These are phyloP conservation scores for Panagrolaimus sp. DNA, from an alignment of 1,140 invertebrate species.

Conservation along the genomic window DNA sequence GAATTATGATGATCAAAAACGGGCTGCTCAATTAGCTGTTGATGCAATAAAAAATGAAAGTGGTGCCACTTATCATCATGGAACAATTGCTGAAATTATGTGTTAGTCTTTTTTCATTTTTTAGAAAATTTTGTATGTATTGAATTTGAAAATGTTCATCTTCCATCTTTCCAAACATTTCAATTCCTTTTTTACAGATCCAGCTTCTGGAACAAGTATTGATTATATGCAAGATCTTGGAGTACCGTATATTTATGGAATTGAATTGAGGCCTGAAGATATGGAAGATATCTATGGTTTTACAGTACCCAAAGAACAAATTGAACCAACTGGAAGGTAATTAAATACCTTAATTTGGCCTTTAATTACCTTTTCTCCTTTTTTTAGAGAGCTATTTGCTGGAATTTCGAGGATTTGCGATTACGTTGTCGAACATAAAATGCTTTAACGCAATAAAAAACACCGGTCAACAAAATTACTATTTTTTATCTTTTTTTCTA, in stretches of 20 bases:
- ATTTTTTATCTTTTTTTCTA: too few species aligned
- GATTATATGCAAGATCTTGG: conserved; percentile 53
- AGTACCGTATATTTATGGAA: conserved; percentile 56
- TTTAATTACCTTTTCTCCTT: conserved; percentile 34
- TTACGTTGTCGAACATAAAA: conserved; percentile 6
- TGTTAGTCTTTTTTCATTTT: conserved; percentile 33
- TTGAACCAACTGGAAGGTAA: conserved; percentile 48
- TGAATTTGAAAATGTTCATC: too few species aligned
- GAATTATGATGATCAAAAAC: conserved; percentile 52
- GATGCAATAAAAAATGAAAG: conserved; percentile 50
- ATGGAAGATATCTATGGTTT: conserved; percentile 42
- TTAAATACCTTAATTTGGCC: conserved; percentile 38
- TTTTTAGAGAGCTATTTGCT: conserved; percentile 28
- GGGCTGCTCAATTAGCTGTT: conserved; percentile 47
- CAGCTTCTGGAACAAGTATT: conserved; percentile 55
- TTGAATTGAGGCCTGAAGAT: conserved; percentile 53
- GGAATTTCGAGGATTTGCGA: conserved; percentile 13
- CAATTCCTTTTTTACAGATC: conserved; percentile 32
- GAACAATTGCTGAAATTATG: conserved; percentile 53
- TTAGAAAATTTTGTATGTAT: too few species aligned
- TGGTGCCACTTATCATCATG: conserved; percentile 48
- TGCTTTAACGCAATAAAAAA: too few species aligned
- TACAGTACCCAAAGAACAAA: conserved; percentile 30
- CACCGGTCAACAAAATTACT: too few species aligned
- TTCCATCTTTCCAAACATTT: too few species aligned